These are phyloP conservation scores for Balanococcus diminutus DNA, from an alignment of 2,888 invertebrate species.

Conservation along the genomic window DNA sequence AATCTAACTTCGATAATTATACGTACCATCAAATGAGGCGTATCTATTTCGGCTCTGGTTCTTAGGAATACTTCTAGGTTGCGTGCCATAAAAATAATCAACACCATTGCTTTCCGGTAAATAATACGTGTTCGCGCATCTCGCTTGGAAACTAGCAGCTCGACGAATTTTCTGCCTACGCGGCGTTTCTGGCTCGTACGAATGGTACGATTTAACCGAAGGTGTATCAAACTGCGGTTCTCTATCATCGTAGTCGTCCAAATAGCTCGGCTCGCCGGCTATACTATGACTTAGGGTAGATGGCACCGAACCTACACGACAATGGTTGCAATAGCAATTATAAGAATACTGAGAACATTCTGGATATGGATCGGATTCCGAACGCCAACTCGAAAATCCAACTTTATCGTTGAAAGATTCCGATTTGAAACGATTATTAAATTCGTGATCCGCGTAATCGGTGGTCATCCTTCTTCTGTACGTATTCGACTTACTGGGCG, in stretches of 20 bases:
- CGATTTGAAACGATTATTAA: background rate
- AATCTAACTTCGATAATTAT: no score
- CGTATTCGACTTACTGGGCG: background rate
- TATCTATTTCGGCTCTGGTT: background rate
- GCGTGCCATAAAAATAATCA: background rate
- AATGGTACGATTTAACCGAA: background rate
- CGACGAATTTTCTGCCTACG: constrained; percentile 39
- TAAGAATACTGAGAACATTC: constrained; percentile 11
- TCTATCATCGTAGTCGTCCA: background rate
- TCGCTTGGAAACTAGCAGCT: constrained; percentile 41
- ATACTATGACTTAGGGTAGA: background rate
- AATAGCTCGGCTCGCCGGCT: background rate
- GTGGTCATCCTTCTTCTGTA: constrained; percentile 5
- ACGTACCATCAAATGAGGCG: constrained; percentile 6
- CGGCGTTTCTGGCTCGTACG: constrained; percentile 34
- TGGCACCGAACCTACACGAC: constrained; percentile 33
- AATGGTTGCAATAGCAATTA: constrained; percentile 35
- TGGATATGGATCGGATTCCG: constrained; percentile 3
- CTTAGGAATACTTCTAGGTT: background rate
- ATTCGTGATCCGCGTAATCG: constrained; percentile 4
- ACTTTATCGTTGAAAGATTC: constrained; percentile 18
- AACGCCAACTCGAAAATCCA: constrained; percentile 23
- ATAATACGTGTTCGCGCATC: constrained; percentile 27
- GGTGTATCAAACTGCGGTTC: background rate
- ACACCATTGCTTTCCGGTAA: background rate